Evolutionary conservation across 2,797 vertebrate genomes (phyloP), one percentile per base, ranked within the genome.

Genomic region (Apogon talboti): DNA sequence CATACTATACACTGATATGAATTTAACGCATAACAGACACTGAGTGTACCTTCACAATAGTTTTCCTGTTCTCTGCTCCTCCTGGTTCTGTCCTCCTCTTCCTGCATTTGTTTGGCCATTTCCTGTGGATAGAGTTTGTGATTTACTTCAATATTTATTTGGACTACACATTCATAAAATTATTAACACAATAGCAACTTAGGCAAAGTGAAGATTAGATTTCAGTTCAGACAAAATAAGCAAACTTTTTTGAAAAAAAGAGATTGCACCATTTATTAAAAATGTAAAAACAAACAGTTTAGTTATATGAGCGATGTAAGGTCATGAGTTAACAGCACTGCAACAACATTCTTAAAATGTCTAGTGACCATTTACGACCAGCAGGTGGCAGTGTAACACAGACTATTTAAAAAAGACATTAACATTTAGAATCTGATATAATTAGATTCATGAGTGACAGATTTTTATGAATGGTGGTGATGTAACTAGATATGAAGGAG

Each of bases 21-120:
- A 10, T 8, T 2, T 21, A 60, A 48, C 2, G 45, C 12, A 5
- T 4, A 46, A 47, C 3, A 12, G 12, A 18, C 4, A 10, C 18
- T 8, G 58, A 47, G 43, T 19, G 15, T 90, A 94, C 93, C 92
- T 91, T 85, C 76, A 30, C 13, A 13, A 3, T 53, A 30, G 18
- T 57, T 60, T 9, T 82, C 82, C 9, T 79, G 82, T 33, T 48
- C 79, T 76, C 84, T 78, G 73, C 71, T 86, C 30, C 54, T 85
- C 48, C 74, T 81, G 64, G 79, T 50, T 30, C 75, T 82, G 48
- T 85, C 60, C 68, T 95, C 94, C 70, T 94, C 92, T 67, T 95
- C 91, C 79, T 95, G 92, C 58, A 95, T 80, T 47, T 42, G 74
- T 79, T 93, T 93, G 1, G 94, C 94, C 47, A 94, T 90, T 93